Base-by-base conservation (phyloP, 2,888 invertebrate genomes). In the Rotaria sp. region DNA sequence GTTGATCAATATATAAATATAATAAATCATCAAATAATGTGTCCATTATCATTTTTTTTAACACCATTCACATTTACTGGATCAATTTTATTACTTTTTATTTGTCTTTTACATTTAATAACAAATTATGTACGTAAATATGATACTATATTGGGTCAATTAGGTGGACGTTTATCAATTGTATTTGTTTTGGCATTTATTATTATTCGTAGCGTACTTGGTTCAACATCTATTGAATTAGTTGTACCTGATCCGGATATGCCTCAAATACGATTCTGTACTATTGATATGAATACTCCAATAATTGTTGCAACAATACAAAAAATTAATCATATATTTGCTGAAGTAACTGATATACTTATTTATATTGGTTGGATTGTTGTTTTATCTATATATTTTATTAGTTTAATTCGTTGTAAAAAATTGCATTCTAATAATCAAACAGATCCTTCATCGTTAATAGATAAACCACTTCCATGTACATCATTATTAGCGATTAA, bases 21-120 rank as follows among this genome's bases (percentile, higher is more conserved):
- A 26, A 80, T 80, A 26, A 80, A 80, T 80, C 41, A 45, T 45
- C 26, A 45, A 45, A 80, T 80, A 26, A 11, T 80, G 13, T 80
- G 80, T 45, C 80, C 41, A 80, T 45, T 80, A 80, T 80, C 80
- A 80, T 80, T 80, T 11, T 80, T 80, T 80, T 15, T 80, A 41
- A 41, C 41, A n/a, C 45, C 80, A n/a, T 80, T 80, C 45, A 45
- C 80, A 26, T 80, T 80, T 80, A 80, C 45, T 8, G 41, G 80
- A 11, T 80, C 80, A 45, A 45, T n/a, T 11, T n/a, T 80, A 80
- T 26, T 80, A 45, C 45, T 80, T n/a, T 45, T 80, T n/a, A n/a
- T 80, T n/a, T 80, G 80, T 80, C 45, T 80, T 2, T 5, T 80
- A 45, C 80, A 80, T 45, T 26, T 45, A 11, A 4, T 45, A 45